These are phyloP conservation scores for Xiphydria camelus DNA, from an alignment of 2,888 invertebrate species.

Conservation along the genomic window DNA sequence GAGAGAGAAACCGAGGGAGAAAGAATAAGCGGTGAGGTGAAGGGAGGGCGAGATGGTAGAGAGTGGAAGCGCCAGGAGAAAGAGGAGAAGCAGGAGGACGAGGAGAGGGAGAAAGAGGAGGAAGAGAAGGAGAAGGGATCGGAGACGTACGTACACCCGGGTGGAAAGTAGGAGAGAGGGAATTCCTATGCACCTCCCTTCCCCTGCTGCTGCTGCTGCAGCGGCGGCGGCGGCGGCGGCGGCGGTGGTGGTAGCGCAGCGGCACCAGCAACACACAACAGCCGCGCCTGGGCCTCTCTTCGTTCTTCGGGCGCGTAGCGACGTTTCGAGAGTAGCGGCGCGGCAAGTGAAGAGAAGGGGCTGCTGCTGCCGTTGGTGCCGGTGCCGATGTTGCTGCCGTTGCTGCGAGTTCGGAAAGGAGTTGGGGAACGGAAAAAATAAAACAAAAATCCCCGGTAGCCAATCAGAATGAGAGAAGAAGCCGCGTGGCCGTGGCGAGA, in stretches of 20 bases:
- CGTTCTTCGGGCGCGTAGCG: conserved; percentile 18
- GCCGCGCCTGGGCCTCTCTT: no score
- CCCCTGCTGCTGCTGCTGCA: background rate
- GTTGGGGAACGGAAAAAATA: conserved; percentile 27
- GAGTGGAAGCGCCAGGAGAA: conserved; percentile 16
- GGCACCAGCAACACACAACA: no score
- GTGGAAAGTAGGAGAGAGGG: conserved; percentile 27
- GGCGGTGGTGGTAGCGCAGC: no score
- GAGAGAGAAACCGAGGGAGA: background rate
- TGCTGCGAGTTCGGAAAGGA: conserved; percentile 3
- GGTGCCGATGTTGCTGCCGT: background rate
- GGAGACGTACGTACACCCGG: conserved; percentile 5
- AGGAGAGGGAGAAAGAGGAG: conserved; percentile 3
- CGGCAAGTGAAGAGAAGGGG: conserved; percentile 35
- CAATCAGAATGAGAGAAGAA: conserved; percentile 41
- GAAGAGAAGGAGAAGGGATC: conserved; percentile 8
- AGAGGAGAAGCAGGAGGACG: conserved; percentile 12
- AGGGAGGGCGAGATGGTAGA: conserved; percentile 3
- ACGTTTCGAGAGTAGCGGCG: conserved; percentile 34
- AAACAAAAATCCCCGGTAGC: conserved; percentile 48
- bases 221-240: background rate
- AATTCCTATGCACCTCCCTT: conserved; percentile 43
- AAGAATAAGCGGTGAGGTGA: conserved; percentile 1
- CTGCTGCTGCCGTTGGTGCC: background rate
- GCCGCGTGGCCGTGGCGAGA: conserved; percentile 33